Percentiles rank a stretch among this genome's conserved stretches.
phyloP scores from a whole-genome alignment of 1,140 invertebrate species.

The Trinorchestia longiramus region DNA sequence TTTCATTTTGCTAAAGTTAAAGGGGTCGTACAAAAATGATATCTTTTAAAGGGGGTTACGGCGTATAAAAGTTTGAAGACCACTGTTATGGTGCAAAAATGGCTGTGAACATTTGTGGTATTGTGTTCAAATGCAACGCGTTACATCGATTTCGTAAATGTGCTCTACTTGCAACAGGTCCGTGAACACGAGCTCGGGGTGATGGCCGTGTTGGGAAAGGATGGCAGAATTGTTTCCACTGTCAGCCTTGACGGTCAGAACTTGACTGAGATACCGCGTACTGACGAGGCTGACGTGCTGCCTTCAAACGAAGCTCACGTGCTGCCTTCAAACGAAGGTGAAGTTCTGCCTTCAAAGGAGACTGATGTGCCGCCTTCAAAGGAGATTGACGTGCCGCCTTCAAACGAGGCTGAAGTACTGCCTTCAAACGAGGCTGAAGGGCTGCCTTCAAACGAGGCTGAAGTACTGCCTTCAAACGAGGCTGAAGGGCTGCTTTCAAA shows the following conservation, averaged over 20 bases:
- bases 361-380: not conserved
- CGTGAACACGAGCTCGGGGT: conserved; percentile 34
- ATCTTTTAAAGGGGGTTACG: too few species aligned
- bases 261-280: not conserved
- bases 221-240: not conserved
- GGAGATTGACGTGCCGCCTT: not conserved
- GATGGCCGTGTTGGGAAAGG: not conserved
- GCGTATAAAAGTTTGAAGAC: too few species aligned
- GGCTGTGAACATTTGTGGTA: too few species aligned
- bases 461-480: not conserved
- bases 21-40: too few species aligned
- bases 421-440: not conserved
- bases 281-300: not conserved
- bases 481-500: not conserved
- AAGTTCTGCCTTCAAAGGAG: not conserved
- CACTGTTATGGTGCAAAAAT: too few species aligned
- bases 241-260: not conserved
- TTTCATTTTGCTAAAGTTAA: too few species aligned
- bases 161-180: not conserved
- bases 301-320: not conserved
- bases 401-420: not conserved
- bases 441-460: not conserved
- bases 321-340: too few species aligned
- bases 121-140: not conserved
- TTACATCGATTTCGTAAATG: not conserved